Conservation (phyloP, 1,140 invertebrate species). For the Hylaeus volcanicus region DNA sequence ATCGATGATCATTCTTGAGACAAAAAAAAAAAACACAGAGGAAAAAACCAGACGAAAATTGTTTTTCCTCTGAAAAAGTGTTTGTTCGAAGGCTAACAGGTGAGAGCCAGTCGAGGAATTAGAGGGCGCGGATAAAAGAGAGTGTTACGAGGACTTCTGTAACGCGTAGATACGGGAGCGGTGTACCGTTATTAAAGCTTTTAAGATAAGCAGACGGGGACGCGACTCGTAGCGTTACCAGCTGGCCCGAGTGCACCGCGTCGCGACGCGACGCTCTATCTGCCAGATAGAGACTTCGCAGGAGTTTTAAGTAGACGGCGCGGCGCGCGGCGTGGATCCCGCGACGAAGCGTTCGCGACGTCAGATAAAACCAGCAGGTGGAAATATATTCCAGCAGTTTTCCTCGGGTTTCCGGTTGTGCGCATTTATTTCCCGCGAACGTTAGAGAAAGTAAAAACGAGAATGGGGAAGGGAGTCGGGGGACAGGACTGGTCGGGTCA, state of each 20-base stretch:
- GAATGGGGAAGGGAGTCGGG: not conserved
- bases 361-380: slow-evolving; percentile 30
- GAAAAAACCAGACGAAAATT: no score
- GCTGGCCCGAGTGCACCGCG: not conserved
- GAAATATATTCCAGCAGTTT: slow-evolving; percentile 26
- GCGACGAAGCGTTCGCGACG: slow-evolving; percentile 13
- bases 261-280: not conserved
- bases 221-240: not conserved
- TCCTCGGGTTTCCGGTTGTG: no score
- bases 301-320: slow-evolving; percentile 29
- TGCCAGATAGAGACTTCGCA: slow-evolving; percentile 32
- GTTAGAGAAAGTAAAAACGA: not conserved
- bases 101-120: not conserved
- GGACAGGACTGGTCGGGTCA: no score
- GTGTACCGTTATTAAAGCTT: slow-evolving; percentile 34
- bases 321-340: not conserved
- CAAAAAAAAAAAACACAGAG: no score
- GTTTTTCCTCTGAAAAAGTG: no score
- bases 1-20: no score
- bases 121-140: not conserved
- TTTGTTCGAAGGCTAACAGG: not conserved
- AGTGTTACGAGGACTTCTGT: slow-evolving; percentile 18
- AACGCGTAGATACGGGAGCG: slow-evolving; percentile 7
- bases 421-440: slow-evolving; percentile 1
- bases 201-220: slow-evolving; percentile 37